Percentiles rank a stretch among this genome's conserved stretches.
phyloP scores from a whole-genome alignment of 2,888 invertebrate species.

The Himalopsyche tibetana region DNA sequence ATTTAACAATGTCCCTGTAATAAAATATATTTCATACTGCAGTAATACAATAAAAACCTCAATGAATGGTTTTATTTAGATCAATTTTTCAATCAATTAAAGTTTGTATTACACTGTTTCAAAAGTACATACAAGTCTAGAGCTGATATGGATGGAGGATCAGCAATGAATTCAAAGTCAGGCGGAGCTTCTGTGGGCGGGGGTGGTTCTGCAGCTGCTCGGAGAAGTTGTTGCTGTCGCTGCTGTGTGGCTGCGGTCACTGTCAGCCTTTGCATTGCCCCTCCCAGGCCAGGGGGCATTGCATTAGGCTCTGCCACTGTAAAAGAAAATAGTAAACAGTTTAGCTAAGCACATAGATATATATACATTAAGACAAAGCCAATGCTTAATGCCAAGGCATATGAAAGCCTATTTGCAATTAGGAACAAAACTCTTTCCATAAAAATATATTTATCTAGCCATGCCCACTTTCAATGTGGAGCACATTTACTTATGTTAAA shows the following conservation, averaged over 20 bases:
- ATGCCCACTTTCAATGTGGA: too few relatives aligned
- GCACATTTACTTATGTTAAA: too few relatives aligned
- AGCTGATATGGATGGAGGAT: constrained; percentile 98
- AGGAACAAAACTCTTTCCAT: too few relatives aligned
- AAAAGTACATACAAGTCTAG: constrained; percentile 88
- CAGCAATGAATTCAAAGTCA: constrained; percentile 96
- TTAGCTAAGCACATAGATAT: too few relatives aligned
- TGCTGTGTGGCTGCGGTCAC: constrained; percentile 88
- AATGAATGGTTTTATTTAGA: too few relatives aligned
- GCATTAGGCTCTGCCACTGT: constrained; percentile 67
- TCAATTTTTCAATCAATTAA: too few relatives aligned
- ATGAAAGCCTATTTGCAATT: too few relatives aligned
- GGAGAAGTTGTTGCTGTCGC: constrained; percentile 91
- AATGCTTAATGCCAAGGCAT: too few relatives aligned
- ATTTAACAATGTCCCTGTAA: constrained; percentile 93
- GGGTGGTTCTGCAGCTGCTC: constrained; percentile 90
- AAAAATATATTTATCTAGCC: too few relatives aligned
- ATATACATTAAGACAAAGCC: too few relatives aligned
- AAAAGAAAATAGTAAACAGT: background rate
- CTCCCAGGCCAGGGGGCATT: constrained; percentile 52
- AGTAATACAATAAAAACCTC: background rate
- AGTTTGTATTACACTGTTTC: too few relatives aligned
- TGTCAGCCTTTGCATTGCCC: constrained; percentile 72
- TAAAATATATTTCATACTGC: constrained; percentile 54
- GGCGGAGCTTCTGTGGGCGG: constrained; percentile 94